These are phyloP conservation scores for Chlamydotis undulata DNA, from an alignment of 2,113 vertebrate genomes.

Conservation along the genomic window DNA sequence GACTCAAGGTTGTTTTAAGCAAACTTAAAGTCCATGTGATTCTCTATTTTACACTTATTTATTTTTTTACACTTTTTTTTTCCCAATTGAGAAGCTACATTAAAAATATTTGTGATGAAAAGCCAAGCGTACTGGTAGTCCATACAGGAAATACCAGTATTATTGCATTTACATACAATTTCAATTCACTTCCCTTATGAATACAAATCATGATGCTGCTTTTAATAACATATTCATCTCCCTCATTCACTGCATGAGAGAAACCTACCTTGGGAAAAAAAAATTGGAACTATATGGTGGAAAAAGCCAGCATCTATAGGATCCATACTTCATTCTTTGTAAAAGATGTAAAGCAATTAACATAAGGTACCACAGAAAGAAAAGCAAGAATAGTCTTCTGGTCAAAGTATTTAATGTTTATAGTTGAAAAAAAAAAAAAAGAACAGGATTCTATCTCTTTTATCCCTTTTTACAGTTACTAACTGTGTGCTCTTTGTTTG, in stretches of 20 bases:
- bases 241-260: neutral
- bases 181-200: neutral
- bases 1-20: neutral
- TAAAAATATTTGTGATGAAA: constrained; percentile 2
- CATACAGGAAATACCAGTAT: constrained; percentile 31
- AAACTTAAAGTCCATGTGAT: fast-evolving
- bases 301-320: neutral
- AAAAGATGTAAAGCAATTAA: neutral
- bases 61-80: neutral
- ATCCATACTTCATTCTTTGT: neutral
- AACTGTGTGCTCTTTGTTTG: constrained; percentile 35
- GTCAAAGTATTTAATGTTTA: neutral
- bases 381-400: neutral
- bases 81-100: neutral
- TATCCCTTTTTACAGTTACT: neutral
- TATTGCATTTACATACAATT: constrained; percentile 10
- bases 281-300: neutral
- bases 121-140: neutral
- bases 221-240: constrained; percentile 18
- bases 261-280: neutral
- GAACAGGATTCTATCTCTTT: neutral
- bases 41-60: neutral
- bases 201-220: neutral
- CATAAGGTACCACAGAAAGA: neutral
- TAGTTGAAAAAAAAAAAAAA: neutral